These are phyloP conservation scores for Nudaria mundana DNA, from an alignment of 2,888 invertebrate genomes.

Conservation along the genomic window DNA sequence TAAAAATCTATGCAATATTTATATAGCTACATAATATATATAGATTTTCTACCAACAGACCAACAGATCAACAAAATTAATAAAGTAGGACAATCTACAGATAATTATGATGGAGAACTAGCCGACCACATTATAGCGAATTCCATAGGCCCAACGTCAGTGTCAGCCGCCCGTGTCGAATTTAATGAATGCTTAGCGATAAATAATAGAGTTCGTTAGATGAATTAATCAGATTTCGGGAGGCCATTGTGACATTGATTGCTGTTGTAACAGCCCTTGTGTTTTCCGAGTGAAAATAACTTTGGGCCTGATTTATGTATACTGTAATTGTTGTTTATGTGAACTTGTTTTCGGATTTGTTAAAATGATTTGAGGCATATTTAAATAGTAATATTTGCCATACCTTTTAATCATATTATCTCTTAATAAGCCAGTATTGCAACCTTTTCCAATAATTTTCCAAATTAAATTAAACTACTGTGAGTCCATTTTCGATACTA, in stretches of 20 bases:
- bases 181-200: slow-evolving; percentile 58
- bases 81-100: slow-evolving; percentile 19
- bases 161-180: slow-evolving; percentile 42
- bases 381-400: too few species aligned
- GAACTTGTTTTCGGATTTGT: slow-evolving; percentile 1
- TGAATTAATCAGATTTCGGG: slow-evolving; percentile 52
- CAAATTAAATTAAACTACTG: too few species aligned
- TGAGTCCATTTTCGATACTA: too few species aligned
- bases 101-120: slow-evolving; percentile 28
- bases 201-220: slow-evolving; percentile 63
- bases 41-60: slow-evolving; percentile 4
- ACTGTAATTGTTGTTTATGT: slow-evolving; percentile 14
- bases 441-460: too few species aligned
- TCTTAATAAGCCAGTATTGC: too few species aligned
- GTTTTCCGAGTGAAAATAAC: slow-evolving; percentile 29
- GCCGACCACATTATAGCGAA: slow-evolving; percentile 25
- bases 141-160: slow-evolving; percentile 18
- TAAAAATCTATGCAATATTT: too few species aligned
- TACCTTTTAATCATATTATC: too few species aligned
- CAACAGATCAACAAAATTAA: slow-evolving; percentile 22
- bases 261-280: slow-evolving; percentile 28
- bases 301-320: slow-evolving; percentile 24
- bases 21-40: too few species aligned
- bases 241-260: slow-evolving; percentile 46
- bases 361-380: not conserved